Evolutionary conservation across 2,888 invertebrate species (phyloP), one percentile per base, ranked within the genome.

Genomic region (Quadroppia sp.): DNA sequence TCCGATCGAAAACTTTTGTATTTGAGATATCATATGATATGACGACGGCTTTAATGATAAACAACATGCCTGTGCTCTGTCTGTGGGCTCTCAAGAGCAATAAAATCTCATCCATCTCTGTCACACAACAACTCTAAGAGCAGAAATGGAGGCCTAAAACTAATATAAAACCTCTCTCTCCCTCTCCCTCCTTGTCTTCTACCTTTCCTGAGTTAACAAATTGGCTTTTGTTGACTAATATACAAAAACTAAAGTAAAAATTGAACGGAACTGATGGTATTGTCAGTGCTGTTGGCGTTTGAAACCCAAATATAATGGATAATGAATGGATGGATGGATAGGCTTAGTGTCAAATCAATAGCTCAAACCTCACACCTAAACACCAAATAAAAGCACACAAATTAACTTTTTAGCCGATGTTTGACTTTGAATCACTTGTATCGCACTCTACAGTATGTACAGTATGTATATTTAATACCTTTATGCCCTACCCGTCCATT

Each of bases 21-120:
- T 67, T 67, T 40, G 20, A 20, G 20, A 67, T 67, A 67, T 67
- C 67, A n/a, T n/a, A n/a, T n/a, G n/a, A n/a, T n/a, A 67, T 36
- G 67, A 67, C 40, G 67, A 67, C 40, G 40, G 67, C 67, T 23
- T 64, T 9, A 11, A 67, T 67, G 67, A 67, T 67, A 67, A 67
- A 67, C 40, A 67, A 67, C 40, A 67, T 67, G 67, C 42, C 59
- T 59, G 59, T 25, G 59, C 32, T 67, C 40, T 42, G 64, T 32
- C 32, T 64, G n/a, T n/a, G 9, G 32, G 1, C 67, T 67, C 67
- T 67, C 67, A 36, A 67, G 67, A 67, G 67, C 67, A 67, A 67
- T 67, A 67, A 67, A 67, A 67, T 67, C 67, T 67, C 67, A 67
- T 67, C 67, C 40, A 67, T 67, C 67, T 40, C 67, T 67, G 67